Conservation (phyloP, 2,888 invertebrate species). For the Macropis europaea region DNA sequence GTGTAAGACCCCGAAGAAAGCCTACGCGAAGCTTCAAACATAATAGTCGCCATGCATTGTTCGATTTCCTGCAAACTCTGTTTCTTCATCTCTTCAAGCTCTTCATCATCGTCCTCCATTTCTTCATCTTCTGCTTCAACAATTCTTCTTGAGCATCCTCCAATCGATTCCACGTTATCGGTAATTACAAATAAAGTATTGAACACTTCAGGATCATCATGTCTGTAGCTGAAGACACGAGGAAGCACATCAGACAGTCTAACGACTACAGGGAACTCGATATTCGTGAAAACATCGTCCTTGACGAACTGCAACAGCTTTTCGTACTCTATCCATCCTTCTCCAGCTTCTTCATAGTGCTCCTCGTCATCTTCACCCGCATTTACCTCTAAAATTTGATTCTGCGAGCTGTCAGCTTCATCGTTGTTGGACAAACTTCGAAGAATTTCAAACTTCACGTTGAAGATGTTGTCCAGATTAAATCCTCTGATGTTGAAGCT, state of each 20-base stretch:
- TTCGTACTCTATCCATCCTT: neutral
- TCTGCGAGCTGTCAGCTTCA: neutral
- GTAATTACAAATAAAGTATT: neutral
- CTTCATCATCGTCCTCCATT: too few relatives aligned
- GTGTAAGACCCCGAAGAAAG: too few relatives aligned
- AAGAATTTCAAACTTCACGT: neutral
- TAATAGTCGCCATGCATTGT: too few relatives aligned
- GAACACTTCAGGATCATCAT: neutral
- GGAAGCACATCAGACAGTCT: neutral
- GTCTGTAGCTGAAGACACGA: neutral
- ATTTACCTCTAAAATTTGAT: neutral
- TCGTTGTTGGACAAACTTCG: neutral
- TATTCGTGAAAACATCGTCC: conserved; percentile 21
- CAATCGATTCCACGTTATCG: neutral
- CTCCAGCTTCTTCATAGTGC: neutral
- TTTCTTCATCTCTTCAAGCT: too few relatives aligned
- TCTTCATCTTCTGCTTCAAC: neutral
- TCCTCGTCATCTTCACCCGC: neutral
- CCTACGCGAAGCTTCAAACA: too few relatives aligned
- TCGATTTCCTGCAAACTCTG: too few relatives aligned
- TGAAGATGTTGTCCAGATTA: neutral
- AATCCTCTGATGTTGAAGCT: neutral
- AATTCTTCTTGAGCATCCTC: neutral
- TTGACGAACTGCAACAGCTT: neutral
- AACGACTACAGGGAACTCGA: conserved; percentile 23